Evolutionary conservation across 1,140 invertebrate genomes (phyloP).

Genomic region (Anoplophora glabripennis): DNA sequence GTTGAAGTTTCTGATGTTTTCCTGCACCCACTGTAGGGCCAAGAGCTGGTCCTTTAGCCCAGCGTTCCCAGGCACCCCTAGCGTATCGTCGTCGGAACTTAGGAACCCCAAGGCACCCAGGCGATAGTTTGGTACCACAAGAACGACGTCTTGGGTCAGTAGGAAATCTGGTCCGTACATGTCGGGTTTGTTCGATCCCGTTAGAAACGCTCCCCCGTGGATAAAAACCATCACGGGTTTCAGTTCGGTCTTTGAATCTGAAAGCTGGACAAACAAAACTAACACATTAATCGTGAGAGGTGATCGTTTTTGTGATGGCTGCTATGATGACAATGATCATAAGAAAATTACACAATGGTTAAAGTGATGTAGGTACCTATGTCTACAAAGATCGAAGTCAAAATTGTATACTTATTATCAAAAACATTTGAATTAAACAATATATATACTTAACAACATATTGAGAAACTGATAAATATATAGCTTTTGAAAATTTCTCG

Average conservation of each 20-base stretch:
- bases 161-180: constrained; percentile 60
- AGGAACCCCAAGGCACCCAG: constrained; percentile 59
- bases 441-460: too few relatives aligned
- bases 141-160: constrained; percentile 60
- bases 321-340: too few relatives aligned
- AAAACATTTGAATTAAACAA: too few relatives aligned
- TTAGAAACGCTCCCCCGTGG: constrained; percentile 53
- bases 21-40: constrained; percentile 60
- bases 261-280: constrained; percentile 64
- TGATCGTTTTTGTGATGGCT: too few relatives aligned
- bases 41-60: constrained; percentile 62
- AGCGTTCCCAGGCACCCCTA: constrained; percentile 56
- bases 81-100: constrained; percentile 43
- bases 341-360: too few relatives aligned
- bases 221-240: constrained; percentile 55
- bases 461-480: too few relatives aligned
- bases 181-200: constrained; percentile 52
- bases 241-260: constrained; percentile 47
- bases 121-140: constrained; percentile 69
- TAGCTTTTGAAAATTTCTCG: too few relatives aligned
- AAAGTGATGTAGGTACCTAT: too few relatives aligned
- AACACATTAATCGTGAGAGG: too few relatives aligned
- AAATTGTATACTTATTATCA: too few relatives aligned
- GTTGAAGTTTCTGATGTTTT: constrained; percentile 58
- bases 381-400: too few relatives aligned